Percentiles rank a stretch among this genome's conserved stretches.
phyloP scores from a whole-genome alignment of 2,113 vertebrate genomes.

The Megaleporinus macrocephalus region DNA sequence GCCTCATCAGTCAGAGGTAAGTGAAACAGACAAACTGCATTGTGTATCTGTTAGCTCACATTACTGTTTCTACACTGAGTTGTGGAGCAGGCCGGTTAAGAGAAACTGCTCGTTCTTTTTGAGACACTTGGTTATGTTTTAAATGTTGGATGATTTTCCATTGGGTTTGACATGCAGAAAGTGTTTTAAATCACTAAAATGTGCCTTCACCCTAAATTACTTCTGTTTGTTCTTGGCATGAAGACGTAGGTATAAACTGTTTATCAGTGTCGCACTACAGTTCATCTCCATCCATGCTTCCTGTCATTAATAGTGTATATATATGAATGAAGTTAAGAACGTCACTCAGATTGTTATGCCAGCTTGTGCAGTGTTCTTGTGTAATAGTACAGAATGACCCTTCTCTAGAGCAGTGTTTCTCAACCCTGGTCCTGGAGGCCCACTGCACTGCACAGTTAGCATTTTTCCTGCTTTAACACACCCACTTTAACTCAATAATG shows the following conservation, averaged over 20 bases:
- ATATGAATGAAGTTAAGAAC: not conserved
- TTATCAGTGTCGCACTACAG: not conserved
- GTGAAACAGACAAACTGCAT: conserved; percentile 49
- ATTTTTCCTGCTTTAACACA: no score
- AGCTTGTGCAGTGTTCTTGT: no score
- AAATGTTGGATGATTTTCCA: conserved; percentile 25
- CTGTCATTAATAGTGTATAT: not conserved
- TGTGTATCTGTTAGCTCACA: conserved; percentile 25
- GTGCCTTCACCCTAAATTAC: not conserved
- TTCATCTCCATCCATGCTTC: not conserved
- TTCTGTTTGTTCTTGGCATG: not conserved
- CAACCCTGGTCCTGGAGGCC: no score
- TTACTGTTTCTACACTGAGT: conserved; percentile 42
- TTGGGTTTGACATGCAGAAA: conserved; percentile 20
- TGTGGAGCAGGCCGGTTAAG: conserved; percentile 7
- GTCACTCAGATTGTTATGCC: not conserved
- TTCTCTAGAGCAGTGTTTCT: not conserved
- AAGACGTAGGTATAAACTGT: not conserved
- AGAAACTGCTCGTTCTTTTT: conserved; percentile 19
- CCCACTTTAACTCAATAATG: no score
- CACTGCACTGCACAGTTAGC: no score
- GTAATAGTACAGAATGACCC: no score
- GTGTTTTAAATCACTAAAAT: conserved; percentile 16
- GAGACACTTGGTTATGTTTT: conserved; percentile 9
- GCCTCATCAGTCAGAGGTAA: conserved; percentile 86